Evolutionary conservation across 35 echinoderm and acorn worm genomes (phyloP).

Genomic region (Apostichopus californicus): DNA sequence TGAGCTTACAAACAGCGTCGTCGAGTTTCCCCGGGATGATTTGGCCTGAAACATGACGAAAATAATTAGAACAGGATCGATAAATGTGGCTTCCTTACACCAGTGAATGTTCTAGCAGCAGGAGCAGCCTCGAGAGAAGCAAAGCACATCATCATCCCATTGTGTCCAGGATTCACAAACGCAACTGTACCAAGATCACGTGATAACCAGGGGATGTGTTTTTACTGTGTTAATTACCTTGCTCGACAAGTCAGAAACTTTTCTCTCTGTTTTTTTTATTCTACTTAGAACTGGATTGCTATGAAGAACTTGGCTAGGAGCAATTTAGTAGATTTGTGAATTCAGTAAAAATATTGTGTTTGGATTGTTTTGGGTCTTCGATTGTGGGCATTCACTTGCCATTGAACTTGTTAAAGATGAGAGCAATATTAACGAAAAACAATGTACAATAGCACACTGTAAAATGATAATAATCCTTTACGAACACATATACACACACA

Average conservation of each 20-base stretch:
- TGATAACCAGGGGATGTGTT: not conserved
- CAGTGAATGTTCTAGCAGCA: not conserved
- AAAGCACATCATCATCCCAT: not conserved
- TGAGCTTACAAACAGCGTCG: not conserved
- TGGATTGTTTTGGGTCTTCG: too few species aligned
- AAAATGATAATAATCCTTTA: too few species aligned
- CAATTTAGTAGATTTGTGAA: too few species aligned
- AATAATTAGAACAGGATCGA: conserved; percentile 45
- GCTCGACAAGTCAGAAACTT: conserved; percentile 18
- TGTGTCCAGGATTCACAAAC: not conserved
- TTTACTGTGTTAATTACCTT: conserved; percentile 51
- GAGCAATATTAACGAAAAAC: too few species aligned
- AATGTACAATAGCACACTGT: too few species aligned
- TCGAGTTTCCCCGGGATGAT: not conserved
- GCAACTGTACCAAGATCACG: not conserved
- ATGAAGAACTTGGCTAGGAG: too few species aligned
- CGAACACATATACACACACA: too few species aligned
- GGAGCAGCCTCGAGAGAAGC: not conserved
- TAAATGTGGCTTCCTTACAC: conserved; percentile 14
- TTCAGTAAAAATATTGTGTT: too few species aligned
- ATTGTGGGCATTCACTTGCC: too few species aligned
- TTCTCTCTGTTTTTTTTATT: not conserved
- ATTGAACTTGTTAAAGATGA: too few species aligned
- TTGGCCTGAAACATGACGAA: conserved; percentile 22
- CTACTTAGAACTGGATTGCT: too few species aligned